Conservation (phyloP, 2,113 vertebrate genomes). For the Dicerorhinus sumatrensis region DNA sequence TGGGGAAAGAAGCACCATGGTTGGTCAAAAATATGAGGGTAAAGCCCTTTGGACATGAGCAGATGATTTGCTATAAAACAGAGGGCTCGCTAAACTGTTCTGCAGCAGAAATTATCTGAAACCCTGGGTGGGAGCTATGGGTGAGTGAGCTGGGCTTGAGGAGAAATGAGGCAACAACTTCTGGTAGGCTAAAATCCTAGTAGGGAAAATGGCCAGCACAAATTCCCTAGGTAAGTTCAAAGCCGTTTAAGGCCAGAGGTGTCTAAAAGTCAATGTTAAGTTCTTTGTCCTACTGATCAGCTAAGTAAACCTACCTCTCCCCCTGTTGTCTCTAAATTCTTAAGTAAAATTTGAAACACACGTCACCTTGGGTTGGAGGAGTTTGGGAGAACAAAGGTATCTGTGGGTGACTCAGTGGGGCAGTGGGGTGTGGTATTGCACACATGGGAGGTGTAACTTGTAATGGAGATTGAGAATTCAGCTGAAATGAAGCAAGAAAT, state of each 20-base stretch:
- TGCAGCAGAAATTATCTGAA: slow-evolving; percentile 51
- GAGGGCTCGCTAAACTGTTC: slow-evolving; percentile 7
- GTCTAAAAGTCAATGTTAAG: neutral
- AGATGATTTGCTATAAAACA: slow-evolving; percentile 73
- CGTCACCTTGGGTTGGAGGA: neutral
- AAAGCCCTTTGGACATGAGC: slow-evolving; percentile 57
- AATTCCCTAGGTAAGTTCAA: neutral
- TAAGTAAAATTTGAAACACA: neutral
- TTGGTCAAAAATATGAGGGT: slow-evolving; percentile 62
- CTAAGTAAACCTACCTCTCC: neutral
- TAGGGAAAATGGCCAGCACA: neutral
- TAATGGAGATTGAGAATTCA: neutral
- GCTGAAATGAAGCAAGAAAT: neutral
- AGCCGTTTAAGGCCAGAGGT: neutral
- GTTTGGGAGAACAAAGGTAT: neutral
- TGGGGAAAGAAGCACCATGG: slow-evolving; percentile 40
- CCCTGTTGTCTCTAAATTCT: neutral
- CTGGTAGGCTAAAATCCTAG: neutral
- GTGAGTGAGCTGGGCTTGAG: neutral
- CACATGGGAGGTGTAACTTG: neutral
- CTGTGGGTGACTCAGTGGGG: neutral
- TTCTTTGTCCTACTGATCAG: neutral
- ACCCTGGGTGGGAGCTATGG: neutral
- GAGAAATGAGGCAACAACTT: neutral
- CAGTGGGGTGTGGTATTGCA: neutral